Evolutionary conservation across 2,797 vertebrate species (phyloP), one percentile per base, ranked within the genome.

Genomic region (Orientallactaga sibirica): DNA sequence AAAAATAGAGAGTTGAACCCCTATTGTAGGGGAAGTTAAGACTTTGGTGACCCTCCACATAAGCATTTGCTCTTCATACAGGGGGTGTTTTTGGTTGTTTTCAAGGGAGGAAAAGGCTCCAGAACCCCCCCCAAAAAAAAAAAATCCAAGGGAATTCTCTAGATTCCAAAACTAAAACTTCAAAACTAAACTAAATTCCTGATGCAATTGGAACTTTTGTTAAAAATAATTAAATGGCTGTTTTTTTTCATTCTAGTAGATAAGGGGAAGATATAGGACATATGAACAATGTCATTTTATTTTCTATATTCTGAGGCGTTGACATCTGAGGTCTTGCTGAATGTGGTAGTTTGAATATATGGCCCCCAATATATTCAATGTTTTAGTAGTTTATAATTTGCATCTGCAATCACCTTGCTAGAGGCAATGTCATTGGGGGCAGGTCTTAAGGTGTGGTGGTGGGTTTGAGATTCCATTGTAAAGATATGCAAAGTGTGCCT

Each of bases 171-270:
- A 83, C 24, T 48, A 48, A 48, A 48, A 78, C 0, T 7, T 76
- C 64, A 37, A 92, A 11, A 2, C 75, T 64, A 77, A 88, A 92
- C 22, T 88, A 55, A 29, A 92, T 83, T 58, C 73, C 75, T 55
- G 6, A 0, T 71, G 37, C 64, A 64, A 92, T 7, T 76, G 20
- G n/a, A 62, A 94, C 19, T 19, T 89, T 18, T 73, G 41, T 88
- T 43, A 87, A 86, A 93, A 79, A 7, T 9, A 20, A 79, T 22
- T 19, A 90, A 76, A n/a, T 6, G 15, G 16, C 14, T 68, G 4
- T 75, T 68, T 27, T 79, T 79, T 14, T 77, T 16, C 19, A n/a
- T 89, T 58, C 2, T 19, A 8, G 18, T 89, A 25, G 83, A 9
- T 18, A 67, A 55, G 2, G 2, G 6, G 29, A 86, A 90, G 64